Base-by-base conservation (phyloP, 2,888 invertebrate genomes). In the Melipona beecheii region DNA sequence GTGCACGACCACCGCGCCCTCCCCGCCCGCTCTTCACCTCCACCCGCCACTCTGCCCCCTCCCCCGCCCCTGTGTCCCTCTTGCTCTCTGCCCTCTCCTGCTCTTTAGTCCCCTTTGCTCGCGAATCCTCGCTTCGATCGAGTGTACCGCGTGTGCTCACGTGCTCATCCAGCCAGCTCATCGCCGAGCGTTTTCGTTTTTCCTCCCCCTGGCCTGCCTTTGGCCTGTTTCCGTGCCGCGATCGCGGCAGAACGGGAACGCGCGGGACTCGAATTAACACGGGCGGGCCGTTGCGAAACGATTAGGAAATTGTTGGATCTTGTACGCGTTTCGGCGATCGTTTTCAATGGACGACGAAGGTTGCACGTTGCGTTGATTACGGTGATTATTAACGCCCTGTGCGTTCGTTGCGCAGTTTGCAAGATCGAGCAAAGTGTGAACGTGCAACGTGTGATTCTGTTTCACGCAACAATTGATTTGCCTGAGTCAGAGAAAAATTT, bases 1-100 rank as follows among this genome's bases (percentile, higher is more conserved):
- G 78, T 75, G 78, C 68, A 43, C 64, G 81, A 52, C 68, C 31
- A 15, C n/a, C n/a, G 24, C 58, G 24, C 58, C 13, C 19, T 24
- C 21, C 31, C 43, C 62, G 17, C 52, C 31, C 31, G 21, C 50
- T 65, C 11, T 21, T 36, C 36, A 36, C 43, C 52, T 21, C 13
- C 24, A 0, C 62, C 15, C 21, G 19, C 50, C n/a, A 15, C 21
- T 9, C 43, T 15, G 3, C 36, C 11, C 21, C 2, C 21, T 21
- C 19, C n/a, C n/a, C n/a, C n/a, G n/a, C n/a, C n/a, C n/a, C n/a
- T n/a, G n/a, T 31, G 2, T 9, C 60, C 4, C 43, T 49, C 15
- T 43, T 15, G 17, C 52, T 52, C 52, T 52, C 52, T 19, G 5
- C 3, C 17, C 19, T 5, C 24, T 27, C 24, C 60, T 17, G 24